Conservation (phyloP, 1,140 invertebrate genomes). For the Heterodera schachtii region DNA sequence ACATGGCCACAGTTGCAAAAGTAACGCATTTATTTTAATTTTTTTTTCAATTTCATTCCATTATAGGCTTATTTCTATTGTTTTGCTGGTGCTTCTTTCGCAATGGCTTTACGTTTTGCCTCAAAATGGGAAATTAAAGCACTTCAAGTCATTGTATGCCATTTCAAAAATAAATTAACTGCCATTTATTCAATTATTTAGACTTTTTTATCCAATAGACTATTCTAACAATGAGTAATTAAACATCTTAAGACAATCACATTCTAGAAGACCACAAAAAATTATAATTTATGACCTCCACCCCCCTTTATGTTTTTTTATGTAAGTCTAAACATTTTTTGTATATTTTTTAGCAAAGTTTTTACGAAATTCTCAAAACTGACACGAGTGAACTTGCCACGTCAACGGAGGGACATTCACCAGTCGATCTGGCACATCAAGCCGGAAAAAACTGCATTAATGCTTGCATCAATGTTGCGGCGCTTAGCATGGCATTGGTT, state of each 20-base stretch:
- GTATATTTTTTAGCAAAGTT: slow-evolving; percentile 38
- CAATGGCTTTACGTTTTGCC: slow-evolving; percentile 45
- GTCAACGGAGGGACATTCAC: slow-evolving; percentile 5
- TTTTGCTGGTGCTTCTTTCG: slow-evolving; percentile 46
- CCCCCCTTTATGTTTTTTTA: background rate
- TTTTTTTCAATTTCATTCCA: background rate
- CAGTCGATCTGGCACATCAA: slow-evolving; percentile 8
- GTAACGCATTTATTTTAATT: background rate
- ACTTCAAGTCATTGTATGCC: slow-evolving; percentile 33
- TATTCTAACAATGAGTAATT: too few species aligned
- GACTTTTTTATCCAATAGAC: too few species aligned
- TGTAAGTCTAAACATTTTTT: slow-evolving; percentile 24
- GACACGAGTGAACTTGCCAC: background rate
- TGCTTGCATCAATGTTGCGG: slow-evolving; percentile 39
- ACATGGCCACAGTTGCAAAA: slow-evolving; percentile 29
- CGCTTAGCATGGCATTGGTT: slow-evolving; percentile 37
- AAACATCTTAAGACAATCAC: too few species aligned
- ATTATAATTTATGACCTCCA: too few species aligned
- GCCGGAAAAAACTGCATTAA: slow-evolving; percentile 39
- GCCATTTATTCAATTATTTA: background rate
- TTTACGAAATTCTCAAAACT: slow-evolving; percentile 10
- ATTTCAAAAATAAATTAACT: background rate
- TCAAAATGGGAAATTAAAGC: slow-evolving; percentile 41
- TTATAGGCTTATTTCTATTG: slow-evolving; percentile 45
- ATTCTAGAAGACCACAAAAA: too few species aligned